Evolutionary conservation across 92 coral and sea anemone genomes (phyloP).

Genomic region (Paragorgia papillata): DNA sequence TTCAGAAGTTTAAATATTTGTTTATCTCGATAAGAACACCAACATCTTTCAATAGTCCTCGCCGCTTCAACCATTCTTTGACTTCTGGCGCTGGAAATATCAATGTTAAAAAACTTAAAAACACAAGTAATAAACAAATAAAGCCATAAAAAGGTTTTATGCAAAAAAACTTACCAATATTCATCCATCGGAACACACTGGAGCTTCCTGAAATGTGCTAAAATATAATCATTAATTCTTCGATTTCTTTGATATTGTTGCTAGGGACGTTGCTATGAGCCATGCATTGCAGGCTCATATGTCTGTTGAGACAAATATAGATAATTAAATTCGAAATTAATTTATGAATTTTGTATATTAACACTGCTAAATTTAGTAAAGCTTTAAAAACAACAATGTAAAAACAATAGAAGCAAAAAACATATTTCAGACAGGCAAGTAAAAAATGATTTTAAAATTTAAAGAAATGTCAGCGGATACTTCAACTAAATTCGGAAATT

Average conservation of each 20-base stretch:
- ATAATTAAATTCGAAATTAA: too few relatives aligned
- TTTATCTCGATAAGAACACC: conserved; percentile 92
- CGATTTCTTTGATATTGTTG: not conserved
- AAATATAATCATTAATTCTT: not conserved
- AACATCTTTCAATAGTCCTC: conserved; percentile 75
- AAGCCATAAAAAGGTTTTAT: not conserved
- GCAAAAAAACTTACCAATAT: conserved; percentile 2
- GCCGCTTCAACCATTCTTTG: conserved; percentile 71
- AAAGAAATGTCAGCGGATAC: too few relatives aligned
- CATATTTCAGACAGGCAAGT: too few relatives aligned
- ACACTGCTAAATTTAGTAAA: too few relatives aligned
- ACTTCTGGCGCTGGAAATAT: conserved; percentile 36
- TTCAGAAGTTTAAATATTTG: conserved; percentile 96
- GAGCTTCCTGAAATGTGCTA: not conserved
- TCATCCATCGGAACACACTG: conserved; percentile 28
- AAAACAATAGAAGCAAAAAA: too few relatives aligned
- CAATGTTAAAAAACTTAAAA: not conserved
- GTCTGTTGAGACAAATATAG: not conserved
- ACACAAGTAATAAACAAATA: too few relatives aligned
- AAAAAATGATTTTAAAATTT: too few relatives aligned
- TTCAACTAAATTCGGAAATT: not conserved
- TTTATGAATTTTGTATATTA: not conserved
- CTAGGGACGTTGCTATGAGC: conserved; percentile 29
- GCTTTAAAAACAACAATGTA: too few relatives aligned
- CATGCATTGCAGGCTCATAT: conserved; percentile 23